Percentiles rank a stretch among this genome's conserved stretches.
Evolutionary conservation across 2,888 invertebrate species (phyloP).

Genomic region (Nycteola revayana): DNA sequence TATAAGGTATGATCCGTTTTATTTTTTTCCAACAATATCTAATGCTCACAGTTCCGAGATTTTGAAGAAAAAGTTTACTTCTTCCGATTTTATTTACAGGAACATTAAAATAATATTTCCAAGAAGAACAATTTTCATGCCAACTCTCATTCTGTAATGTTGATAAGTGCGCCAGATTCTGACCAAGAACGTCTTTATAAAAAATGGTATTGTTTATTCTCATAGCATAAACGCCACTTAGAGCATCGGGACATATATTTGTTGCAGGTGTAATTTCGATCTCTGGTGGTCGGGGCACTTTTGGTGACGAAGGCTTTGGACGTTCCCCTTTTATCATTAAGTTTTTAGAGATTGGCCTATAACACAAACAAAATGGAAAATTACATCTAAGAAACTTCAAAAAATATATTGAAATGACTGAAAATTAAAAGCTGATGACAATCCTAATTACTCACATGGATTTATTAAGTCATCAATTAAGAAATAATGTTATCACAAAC

Average conservation of each 20-base stretch:
- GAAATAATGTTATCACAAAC: no score
- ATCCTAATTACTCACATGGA: no score
- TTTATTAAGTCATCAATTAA: no score
- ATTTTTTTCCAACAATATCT: slow-evolving; percentile 76
- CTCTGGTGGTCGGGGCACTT: slow-evolving; percentile 43
- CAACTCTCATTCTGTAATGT: slow-evolving; percentile 42
- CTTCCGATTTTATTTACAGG: slow-evolving; percentile 53
- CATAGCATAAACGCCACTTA: slow-evolving; percentile 50
- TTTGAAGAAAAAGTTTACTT: slow-evolving; percentile 65
- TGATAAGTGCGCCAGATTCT: slow-evolving; percentile 35
- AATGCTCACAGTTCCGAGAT: slow-evolving; percentile 73
- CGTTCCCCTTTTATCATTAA: slow-evolving; percentile 63
- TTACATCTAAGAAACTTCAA: no score
- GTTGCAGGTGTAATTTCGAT: slow-evolving; percentile 35
- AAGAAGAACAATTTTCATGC: slow-evolving; percentile 52
- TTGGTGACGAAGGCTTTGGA: slow-evolving; percentile 39
- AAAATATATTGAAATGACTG: no score
- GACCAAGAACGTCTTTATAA: slow-evolving; percentile 47
- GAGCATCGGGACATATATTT: slow-evolving; percentile 14
- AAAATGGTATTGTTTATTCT: slow-evolving; percentile 64
- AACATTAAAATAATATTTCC: slow-evolving; percentile 71
- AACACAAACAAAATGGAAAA: slow-evolving; percentile 19
- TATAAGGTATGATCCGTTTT: slow-evolving; percentile 47
- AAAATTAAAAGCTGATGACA: no score
- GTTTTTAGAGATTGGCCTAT: slow-evolving; percentile 50